Conservation (phyloP, 1,140 invertebrate species). For the Calliphora vicina region DNA sequence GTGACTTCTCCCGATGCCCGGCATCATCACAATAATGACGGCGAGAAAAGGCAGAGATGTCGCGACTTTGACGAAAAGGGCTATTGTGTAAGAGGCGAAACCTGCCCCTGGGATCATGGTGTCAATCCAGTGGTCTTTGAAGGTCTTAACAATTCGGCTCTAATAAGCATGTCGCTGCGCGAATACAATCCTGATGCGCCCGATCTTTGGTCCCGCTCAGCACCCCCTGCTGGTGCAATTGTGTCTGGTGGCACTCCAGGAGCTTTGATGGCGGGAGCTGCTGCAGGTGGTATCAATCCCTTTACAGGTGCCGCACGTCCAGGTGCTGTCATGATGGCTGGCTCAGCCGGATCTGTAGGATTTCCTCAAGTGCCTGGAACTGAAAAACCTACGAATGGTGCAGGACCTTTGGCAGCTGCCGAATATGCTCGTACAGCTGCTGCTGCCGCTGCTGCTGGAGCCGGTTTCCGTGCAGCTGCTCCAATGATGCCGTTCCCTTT, state of each 20-base stretch:
- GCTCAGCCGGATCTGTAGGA: slow-evolving; percentile 39
- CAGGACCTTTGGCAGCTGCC: slow-evolving; percentile 38
- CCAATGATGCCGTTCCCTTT: slow-evolving; percentile 59
- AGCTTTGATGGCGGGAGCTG: slow-evolving; percentile 12
- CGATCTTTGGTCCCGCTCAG: slow-evolving; percentile 71
- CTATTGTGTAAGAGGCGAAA: slow-evolving; percentile 93
- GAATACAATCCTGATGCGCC: slow-evolving; percentile 91
- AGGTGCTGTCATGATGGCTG: slow-evolving; percentile 45
- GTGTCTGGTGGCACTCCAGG: slow-evolving; percentile 47
- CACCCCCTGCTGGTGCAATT: slow-evolving; percentile 53
- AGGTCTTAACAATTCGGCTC: slow-evolving; percentile 70
- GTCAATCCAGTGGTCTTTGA: slow-evolving; percentile 92
- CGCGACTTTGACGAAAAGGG: slow-evolving; percentile 77
- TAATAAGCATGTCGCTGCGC: slow-evolving; percentile 66
- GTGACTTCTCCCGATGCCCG: slow-evolving; percentile 41
- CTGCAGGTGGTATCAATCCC: slow-evolving; percentile 53
- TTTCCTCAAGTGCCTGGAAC: slow-evolving; percentile 42
- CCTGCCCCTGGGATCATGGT: slow-evolving; percentile 95
- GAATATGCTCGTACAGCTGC: slow-evolving; percentile 50
- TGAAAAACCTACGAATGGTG: slow-evolving; percentile 31
- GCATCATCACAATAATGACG: slow-evolving; percentile 21
- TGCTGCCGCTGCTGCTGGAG: slow-evolving; percentile 24
- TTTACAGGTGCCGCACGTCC: slow-evolving; percentile 57
- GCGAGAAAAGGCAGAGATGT: slow-evolving; percentile 52
- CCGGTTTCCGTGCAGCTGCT: slow-evolving; percentile 42